Conservation (phyloP, 2,888 invertebrate species). For the Andrena trimmerana region DNA sequence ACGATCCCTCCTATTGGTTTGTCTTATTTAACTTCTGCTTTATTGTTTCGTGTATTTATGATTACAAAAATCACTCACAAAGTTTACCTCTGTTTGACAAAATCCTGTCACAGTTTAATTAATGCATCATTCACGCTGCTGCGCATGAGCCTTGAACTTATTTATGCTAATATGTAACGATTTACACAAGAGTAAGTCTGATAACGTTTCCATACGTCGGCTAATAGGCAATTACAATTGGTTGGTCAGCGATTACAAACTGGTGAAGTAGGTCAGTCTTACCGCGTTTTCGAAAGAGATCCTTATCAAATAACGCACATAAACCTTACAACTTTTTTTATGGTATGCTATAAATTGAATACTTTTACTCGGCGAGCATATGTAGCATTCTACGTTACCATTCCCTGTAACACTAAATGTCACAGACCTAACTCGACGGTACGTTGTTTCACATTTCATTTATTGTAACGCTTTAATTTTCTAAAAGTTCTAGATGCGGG, state of each 20-base stretch:
- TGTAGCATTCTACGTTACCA: neutral
- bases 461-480: neutral
- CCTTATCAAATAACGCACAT: slow-evolving; percentile 51
- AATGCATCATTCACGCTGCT: slow-evolving; percentile 68
- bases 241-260: slow-evolving; percentile 61
- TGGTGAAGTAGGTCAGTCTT: slow-evolving; percentile 58
- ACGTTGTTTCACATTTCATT: neutral
- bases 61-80: slow-evolving; percentile 41
- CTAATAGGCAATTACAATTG: slow-evolving; percentile 69
- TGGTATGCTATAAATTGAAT: slow-evolving; percentile 43
- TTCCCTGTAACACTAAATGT: neutral
- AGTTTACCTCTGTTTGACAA: slow-evolving; percentile 43
- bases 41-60: neutral
- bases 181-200: slow-evolving; percentile 70
- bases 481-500: too few relatives aligned
- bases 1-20: neutral
- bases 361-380: neutral
- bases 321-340: slow-evolving; percentile 50
- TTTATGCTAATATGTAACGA: slow-evolving; percentile 77
- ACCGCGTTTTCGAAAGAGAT: slow-evolving; percentile 47
- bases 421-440: neutral
- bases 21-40: neutral
- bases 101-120: slow-evolving; percentile 64
- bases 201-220: slow-evolving; percentile 70
- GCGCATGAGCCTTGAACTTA: slow-evolving; percentile 79